These are phyloP conservation scores for Sebastes matsubarae DNA, from an alignment of 2,797 vertebrate species.

Conservation along the genomic window DNA sequence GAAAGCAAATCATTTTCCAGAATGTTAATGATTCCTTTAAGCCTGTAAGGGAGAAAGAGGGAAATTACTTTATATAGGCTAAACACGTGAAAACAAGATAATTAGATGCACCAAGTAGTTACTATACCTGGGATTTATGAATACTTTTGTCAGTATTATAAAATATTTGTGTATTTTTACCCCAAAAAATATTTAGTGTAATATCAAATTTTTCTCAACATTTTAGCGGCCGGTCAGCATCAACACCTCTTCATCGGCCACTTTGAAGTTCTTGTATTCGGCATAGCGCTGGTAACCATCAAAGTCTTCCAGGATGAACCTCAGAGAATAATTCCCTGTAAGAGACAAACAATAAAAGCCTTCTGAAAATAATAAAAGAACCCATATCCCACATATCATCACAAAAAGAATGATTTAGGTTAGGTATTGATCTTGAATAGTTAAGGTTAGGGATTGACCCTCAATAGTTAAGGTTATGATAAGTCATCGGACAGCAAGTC, in stretches of 20 bases:
- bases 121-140: neutral
- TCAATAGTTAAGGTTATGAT: too few species aligned
- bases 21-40: neutral
- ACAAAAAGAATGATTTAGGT: neutral
- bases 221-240: neutral
- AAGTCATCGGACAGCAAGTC: too few species aligned
- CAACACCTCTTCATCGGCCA: slow-evolving; percentile 88
- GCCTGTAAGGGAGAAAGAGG: too few species aligned
- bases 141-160: neutral
- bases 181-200: neutral
- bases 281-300: slow-evolving; percentile 87
- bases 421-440: neutral
- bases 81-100: neutral
- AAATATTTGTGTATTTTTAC: neutral
- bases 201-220: neutral
- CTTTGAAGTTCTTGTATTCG: slow-evolving; percentile 86
- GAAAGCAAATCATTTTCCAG: neutral
- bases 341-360: slow-evolving; percentile 1
- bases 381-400: neutral
- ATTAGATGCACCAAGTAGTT: neutral
- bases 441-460: neutral
- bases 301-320: slow-evolving; percentile 91
- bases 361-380: neutral
- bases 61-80: neutral
- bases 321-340: slow-evolving; percentile 89